Conservation (phyloP, 2,797 vertebrate genomes). For the Echiichthys vipera region DNA sequence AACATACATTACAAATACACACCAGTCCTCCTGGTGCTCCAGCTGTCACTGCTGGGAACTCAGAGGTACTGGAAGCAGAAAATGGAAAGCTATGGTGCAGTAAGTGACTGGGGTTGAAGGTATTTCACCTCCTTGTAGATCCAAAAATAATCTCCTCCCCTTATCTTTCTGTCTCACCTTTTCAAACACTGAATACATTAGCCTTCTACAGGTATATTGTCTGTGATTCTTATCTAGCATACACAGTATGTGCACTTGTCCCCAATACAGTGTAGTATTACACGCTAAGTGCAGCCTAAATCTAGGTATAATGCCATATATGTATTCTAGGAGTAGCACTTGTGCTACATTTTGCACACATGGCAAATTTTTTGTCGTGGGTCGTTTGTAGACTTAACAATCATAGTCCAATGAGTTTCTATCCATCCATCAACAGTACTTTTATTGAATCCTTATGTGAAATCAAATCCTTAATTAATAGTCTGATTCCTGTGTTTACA, state of each 20-base stretch:
- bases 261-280: neutral
- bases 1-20: constrained; percentile 12
- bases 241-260: constrained; percentile 2
- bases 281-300: neutral
- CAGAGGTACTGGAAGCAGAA: constrained; percentile 11
- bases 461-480: neutral
- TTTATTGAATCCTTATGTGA: no score
- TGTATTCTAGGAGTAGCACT: no score
- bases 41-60: constrained; percentile 36
- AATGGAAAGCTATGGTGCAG: constrained; percentile 18
- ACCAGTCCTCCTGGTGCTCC: constrained; percentile 27
- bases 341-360: no score
- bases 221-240: neutral
- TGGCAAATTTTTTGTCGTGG: no score
- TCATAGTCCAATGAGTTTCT: no score
- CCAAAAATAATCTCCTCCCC: constrained; percentile 35
- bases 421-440: no score
- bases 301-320: neutral
- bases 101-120: constrained; percentile 11
- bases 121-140: constrained; percentile 29
- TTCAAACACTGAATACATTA: constrained; percentile 51
- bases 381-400: no score
- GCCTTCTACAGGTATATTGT: neutral
- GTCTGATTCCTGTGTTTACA: neutral
- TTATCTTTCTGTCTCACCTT: constrained; percentile 31